phyloP scores from a whole-genome alignment of 2,888 invertebrate genomes.

The Pristionchus fissidentatus region DNA sequence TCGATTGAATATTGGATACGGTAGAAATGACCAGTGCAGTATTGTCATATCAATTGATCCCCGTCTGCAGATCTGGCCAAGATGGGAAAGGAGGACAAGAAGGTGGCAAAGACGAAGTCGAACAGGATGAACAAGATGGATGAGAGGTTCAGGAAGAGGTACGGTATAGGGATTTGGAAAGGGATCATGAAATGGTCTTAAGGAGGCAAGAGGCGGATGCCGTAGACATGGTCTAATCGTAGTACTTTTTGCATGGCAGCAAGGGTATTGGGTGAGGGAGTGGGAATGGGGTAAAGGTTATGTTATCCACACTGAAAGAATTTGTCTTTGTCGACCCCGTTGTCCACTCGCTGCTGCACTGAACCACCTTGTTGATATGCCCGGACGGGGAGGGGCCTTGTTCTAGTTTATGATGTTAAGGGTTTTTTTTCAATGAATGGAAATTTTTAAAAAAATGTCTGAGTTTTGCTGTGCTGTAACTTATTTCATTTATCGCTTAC shows the following conservation, averaged over 20 bases:
- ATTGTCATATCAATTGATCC: neutral
- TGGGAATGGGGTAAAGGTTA: too few species aligned
- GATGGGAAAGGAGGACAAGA: constrained; percentile 24
- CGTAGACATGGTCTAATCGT: too few species aligned
- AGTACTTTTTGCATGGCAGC: too few species aligned
- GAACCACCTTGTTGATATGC: too few species aligned
- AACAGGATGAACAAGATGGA: constrained; percentile 26
- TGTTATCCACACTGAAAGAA: too few species aligned
- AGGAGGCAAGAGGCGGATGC: neutral
- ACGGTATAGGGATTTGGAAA: neutral
- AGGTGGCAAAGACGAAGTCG: constrained; percentile 32
- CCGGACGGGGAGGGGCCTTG: too few species aligned
- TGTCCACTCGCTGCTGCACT: too few species aligned
- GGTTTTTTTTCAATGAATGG: neutral
- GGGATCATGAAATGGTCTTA: neutral
- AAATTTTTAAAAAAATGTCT: too few species aligned
- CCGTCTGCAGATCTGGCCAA: neutral
- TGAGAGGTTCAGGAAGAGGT: constrained; percentile 45
- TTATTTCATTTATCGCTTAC: neutral
- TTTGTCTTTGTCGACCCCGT: too few species aligned
- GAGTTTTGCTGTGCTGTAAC: neutral
- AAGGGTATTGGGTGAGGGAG: too few species aligned
- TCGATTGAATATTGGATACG: neutral
- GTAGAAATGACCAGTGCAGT: too few species aligned
- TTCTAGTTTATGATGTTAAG: too few species aligned